A percentile compares a stretch with the other conserved stretches of the same genome.
phyloP scores from a whole-genome alignment of 2,113 vertebrate genomes.

The Cricetomys ansorgei region DNA sequence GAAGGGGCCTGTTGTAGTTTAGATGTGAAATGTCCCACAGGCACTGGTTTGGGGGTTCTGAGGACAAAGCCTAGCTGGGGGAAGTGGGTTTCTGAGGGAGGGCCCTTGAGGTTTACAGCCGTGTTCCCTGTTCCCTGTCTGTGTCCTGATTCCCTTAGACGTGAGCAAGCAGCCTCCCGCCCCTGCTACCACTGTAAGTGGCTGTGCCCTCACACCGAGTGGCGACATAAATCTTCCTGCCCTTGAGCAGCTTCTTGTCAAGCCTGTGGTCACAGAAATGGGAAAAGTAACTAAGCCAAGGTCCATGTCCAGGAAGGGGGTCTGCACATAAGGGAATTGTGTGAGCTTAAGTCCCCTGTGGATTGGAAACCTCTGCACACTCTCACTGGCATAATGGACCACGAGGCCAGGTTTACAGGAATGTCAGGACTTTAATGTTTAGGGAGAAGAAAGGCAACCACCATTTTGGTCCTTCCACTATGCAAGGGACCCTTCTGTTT shows the following conservation, averaged over 20 bases:
- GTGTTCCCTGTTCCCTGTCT: not conserved
- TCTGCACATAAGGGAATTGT: not conserved
- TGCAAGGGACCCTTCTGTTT: not conserved
- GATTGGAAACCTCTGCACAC: not conserved
- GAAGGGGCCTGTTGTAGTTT: not conserved
- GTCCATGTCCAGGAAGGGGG: not conserved
- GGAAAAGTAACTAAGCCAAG: not conserved
- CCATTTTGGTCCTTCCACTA: not conserved
- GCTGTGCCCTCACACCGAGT: not conserved
- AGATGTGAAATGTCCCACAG: too few species aligned
- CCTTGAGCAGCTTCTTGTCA: not conserved
- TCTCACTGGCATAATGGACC: not conserved
- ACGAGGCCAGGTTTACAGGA: not conserved
- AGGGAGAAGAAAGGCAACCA: not conserved
- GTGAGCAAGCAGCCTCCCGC: not conserved
- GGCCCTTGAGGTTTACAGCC: not conserved
- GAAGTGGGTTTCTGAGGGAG: not conserved
- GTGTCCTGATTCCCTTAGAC: not conserved
- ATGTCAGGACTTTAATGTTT: slow-evolving; percentile 7
- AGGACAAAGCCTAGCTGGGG: not conserved
- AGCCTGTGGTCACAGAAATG: not conserved
- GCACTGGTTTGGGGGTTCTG: not conserved
- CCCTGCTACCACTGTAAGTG: not conserved
- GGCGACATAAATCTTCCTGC: not conserved
- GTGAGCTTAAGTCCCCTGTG: not conserved